A percentile compares a stretch with the other conserved stretches of the same genome.
Evolutionary conservation across 2,797 vertebrate genomes (phyloP).

Genomic region (Anguilla megastoma): DNA sequence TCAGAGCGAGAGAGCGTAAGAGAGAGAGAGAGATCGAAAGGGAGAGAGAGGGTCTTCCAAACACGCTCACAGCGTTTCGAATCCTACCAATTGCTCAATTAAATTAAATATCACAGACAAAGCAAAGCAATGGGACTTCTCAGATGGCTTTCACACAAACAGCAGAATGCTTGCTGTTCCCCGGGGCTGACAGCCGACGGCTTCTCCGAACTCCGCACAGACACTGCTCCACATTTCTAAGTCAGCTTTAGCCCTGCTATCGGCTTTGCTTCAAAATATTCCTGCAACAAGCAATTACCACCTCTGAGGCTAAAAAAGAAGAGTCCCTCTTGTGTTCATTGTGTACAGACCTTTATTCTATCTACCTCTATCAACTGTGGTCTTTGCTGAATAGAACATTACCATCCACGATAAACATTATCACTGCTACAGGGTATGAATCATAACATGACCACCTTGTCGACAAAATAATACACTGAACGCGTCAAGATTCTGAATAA

Average conservation of each 20-base stretch:
- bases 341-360: neutral
- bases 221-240: neutral
- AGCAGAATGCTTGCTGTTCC: neutral
- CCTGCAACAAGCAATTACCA: neutral
- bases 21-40: neutral
- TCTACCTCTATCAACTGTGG: neutral
- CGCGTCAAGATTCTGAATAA: neutral
- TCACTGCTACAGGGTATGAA: neutral
- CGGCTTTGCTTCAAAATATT: neutral
- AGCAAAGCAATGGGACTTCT: neutral
- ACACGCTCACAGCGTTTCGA: neutral
- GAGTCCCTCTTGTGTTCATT: no score
- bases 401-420: neutral
- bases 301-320: neutral
- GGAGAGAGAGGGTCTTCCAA: neutral
- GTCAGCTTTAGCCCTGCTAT: neutral
- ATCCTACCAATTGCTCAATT: no score
- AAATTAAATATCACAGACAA: no score
- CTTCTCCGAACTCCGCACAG: neutral
- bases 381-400: neutral
- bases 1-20: neutral
- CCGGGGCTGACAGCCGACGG: neutral
- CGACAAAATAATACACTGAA: neutral
- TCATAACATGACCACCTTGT: neutral
- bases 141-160: constrained; percentile 3